Conservation (phyloP, 2,797 vertebrate genomes). For the Galaxias olidus region DNA sequence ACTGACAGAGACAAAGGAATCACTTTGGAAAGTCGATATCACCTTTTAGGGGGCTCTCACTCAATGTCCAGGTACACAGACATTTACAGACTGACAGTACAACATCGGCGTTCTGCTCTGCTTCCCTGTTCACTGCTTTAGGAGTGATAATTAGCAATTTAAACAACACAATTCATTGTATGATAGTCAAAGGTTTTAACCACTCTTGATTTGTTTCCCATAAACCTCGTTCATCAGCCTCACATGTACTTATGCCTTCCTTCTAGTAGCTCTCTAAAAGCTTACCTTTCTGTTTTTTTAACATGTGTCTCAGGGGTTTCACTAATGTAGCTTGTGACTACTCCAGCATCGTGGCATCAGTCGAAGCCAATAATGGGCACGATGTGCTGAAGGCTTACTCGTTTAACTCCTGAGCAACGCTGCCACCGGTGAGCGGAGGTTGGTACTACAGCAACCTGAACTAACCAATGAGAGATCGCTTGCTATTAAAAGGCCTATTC, state of each 20-base stretch:
- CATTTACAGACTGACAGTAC: background rate
- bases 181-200: too few relatives aligned
- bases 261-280: background rate
- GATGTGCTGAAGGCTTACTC: slow-evolving; percentile 76
- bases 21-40: slow-evolving; percentile 72
- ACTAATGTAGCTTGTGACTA: slow-evolving; percentile 73
- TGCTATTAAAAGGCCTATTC: too few relatives aligned
- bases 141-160: background rate
- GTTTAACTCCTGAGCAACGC: slow-evolving; percentile 64
- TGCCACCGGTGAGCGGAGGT: background rate
- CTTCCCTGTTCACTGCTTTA: too few relatives aligned
- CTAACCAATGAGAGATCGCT: background rate
- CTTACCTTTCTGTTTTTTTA: background rate
- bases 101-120: background rate
- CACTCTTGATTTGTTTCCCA: too few relatives aligned
- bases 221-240: too few relatives aligned
- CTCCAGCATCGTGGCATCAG: slow-evolving; percentile 74
- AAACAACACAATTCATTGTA: background rate
- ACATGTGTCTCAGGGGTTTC: slow-evolving; percentile 68
- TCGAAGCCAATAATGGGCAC: slow-evolving; percentile 68
- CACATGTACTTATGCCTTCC: too few relatives aligned
- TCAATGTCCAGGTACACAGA: slow-evolving; percentile 71
- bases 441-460: slow-evolving; percentile 14
- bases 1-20: slow-evolving; percentile 55
- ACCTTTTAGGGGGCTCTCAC: slow-evolving; percentile 76